Base-by-base conservation (phyloP, 2,888 invertebrate species). In the Erebia palarica region DNA sequence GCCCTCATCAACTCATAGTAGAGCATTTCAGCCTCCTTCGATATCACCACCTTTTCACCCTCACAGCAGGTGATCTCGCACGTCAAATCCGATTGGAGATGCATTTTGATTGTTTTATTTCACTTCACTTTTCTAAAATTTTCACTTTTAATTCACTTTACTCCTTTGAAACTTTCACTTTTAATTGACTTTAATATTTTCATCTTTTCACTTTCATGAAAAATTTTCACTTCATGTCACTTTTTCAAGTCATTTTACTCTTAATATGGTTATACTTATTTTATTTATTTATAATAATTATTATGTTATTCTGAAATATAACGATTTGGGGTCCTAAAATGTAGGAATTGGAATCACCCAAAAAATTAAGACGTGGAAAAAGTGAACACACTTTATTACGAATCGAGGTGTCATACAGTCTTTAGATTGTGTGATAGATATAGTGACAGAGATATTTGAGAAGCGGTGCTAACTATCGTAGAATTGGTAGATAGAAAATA, bases 1-100 rank as follows among this genome's bases (percentile, higher is more conserved):
- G 92, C 91, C 61, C 82, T 85, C 77, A 94, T 93, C 70, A 94
- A 88, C 81, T 94, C 94, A 75, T 93, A 93, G 75, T 94, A 94
- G 69, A 94, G 85, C 89, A 93, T 88, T 80, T 93, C 92, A 5
- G 94, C 94, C 77, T 94, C 94, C 77, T 91, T 88, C 0, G 94
- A 92, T 61, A 92, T 89, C 80, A 92, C 89, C 36, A 92, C 75
- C 80, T 92, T 92, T 80, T 85, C 91, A 72, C 88, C 74, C 75
- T 81, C 72, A 81, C 82, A 79, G 57, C 88, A 68, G 68, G 51
- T 81, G 69, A 92, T 87, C 75, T 92, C 93, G 77, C 88, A 86
- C 66, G 86, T 81, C 72, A 92, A 75, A 76, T 94, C 93, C 78
- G 88, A 85, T 80, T 89, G 89, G 49, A 92, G 81, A 81, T 92